Conservation (phyloP, 2,888 invertebrate species). For the Epiblema foenella region DNA sequence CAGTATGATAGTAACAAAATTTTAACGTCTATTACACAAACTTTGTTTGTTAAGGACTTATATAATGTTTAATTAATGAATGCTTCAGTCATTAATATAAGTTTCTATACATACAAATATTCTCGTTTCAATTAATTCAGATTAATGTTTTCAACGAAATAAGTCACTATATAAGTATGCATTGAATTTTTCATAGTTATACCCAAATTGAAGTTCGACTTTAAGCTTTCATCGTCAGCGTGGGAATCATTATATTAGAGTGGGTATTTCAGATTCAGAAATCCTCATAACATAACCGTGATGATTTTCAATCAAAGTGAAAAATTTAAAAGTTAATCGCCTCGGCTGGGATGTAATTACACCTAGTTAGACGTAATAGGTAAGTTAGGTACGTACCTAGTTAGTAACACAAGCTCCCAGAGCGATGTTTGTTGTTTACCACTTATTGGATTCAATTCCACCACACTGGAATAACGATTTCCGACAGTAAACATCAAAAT, state of each 20-base stretch:
- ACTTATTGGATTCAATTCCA: too few species aligned
- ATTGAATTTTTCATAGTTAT: neutral
- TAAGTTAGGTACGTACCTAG: too few species aligned
- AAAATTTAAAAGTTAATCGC: too few species aligned
- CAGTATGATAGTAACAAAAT: conserved; percentile 16
- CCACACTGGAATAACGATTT: too few species aligned
- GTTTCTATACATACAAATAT: neutral
- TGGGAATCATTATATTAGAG: neutral
- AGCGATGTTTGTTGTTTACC: too few species aligned
- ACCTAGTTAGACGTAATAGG: too few species aligned
- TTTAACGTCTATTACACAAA: neutral
- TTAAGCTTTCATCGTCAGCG: neutral
- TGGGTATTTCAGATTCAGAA: neutral
- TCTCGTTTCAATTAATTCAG: neutral
- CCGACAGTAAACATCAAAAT: too few species aligned
- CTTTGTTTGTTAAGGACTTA: neutral
- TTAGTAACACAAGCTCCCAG: too few species aligned
- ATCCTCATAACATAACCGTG: neutral
- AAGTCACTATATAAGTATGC: neutral
- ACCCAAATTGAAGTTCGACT: neutral
- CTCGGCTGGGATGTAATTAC: too few species aligned
- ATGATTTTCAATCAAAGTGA: too few species aligned
- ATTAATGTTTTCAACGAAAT: neutral
- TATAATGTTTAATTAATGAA: neutral
- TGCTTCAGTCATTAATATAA: neutral